Evolutionary conservation across 2,113 vertebrate species (phyloP).

Genomic region (Nycticebus coucang): DNA sequence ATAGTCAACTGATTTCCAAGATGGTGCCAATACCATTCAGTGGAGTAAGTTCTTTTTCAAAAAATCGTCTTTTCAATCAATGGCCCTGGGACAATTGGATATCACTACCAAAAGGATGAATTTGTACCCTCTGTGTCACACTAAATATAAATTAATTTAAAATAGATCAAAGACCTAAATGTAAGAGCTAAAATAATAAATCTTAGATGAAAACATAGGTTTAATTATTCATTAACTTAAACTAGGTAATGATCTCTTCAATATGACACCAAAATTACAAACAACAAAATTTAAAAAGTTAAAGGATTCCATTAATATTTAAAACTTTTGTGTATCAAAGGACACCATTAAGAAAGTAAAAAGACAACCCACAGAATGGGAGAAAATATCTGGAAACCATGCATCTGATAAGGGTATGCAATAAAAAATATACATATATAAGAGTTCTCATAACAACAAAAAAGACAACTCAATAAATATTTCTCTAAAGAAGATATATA

Average conservation of each 20-base stretch:
- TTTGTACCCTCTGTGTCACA: neutral
- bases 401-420: neutral
- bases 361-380: neutral
- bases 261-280: neutral
- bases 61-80: neutral
- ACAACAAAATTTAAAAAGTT: neutral
- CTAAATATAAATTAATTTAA: neutral
- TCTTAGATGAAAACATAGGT: neutral
- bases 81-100: neutral
- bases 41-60: neutral
- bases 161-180: neutral
- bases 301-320: neutral
- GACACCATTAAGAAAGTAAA: neutral
- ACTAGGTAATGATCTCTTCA: neutral
- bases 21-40: neutral
- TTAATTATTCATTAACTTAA: neutral
- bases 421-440: neutral
- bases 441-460: neutral
- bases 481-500: constrained; percentile 10
- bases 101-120: neutral
- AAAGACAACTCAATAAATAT: neutral
- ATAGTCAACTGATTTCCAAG: neutral
- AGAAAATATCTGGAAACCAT: constrained; percentile 1
- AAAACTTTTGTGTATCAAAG: neutral
- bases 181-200: neutral